Evolutionary conservation across 2,797 vertebrate species (phyloP).

Genomic region (Pantherophis vulpinus): DNA sequence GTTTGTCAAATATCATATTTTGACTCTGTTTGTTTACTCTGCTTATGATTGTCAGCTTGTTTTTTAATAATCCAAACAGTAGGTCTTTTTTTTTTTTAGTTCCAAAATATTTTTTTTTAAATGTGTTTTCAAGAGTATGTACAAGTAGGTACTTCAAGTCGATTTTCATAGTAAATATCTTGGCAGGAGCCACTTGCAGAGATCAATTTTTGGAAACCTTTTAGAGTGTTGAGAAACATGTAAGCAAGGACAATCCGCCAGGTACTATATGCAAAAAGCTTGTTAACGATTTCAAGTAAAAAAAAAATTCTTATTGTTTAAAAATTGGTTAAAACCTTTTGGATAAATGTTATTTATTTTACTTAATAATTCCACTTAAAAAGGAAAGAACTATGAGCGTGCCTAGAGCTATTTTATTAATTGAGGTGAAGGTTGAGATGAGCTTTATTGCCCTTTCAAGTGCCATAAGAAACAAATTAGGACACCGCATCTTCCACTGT

Average conservation of each 20-base stretch:
- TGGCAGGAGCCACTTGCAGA: not conserved
- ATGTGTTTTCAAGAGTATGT: conserved; percentile 45
- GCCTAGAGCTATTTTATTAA: not conserved
- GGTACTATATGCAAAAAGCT: not conserved
- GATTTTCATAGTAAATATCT: not conserved
- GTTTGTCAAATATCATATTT: conserved; percentile 24
- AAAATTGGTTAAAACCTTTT: not conserved
- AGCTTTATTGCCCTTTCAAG: not conserved
- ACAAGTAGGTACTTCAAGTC: not conserved
- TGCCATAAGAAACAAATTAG: not conserved
- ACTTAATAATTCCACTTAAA: not conserved
- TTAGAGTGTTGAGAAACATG: not conserved
- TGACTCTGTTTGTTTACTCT: conserved; percentile 28
- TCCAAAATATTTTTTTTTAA: conserved; percentile 44
- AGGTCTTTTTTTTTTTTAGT: not conserved
- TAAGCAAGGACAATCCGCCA: not conserved
- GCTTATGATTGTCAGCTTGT: conserved; percentile 33
- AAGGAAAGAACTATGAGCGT: not conserved
- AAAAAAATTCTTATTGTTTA: not conserved
- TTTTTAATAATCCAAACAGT: not conserved
- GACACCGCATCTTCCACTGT: not conserved
- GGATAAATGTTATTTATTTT: not conserved
- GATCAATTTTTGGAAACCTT: not conserved
- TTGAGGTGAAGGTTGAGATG: not conserved
- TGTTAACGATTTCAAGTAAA: not conserved